These are phyloP conservation scores for Eupithecia pulchellata DNA, from an alignment of 2,888 invertebrate genomes.

Conservation along the genomic window DNA sequence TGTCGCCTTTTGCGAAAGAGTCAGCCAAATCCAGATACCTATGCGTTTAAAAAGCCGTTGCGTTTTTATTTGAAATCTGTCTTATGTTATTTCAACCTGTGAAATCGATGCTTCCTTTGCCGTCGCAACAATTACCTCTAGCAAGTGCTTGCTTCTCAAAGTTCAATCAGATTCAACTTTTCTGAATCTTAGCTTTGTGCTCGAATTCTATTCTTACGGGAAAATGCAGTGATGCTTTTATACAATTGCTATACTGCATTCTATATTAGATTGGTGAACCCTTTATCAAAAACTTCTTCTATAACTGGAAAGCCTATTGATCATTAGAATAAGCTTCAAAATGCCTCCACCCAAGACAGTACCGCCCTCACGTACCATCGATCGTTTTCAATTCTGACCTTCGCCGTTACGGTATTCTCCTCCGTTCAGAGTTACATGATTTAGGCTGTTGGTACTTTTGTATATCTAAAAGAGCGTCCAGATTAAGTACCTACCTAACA, in stretches of 20 bases:
- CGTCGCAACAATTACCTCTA: not conserved
- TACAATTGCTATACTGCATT: not conserved
- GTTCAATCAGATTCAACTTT: not conserved
- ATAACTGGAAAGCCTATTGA: not conserved
- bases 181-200: not conserved
- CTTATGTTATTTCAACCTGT: not conserved
- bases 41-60: not conserved
- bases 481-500: too few relatives aligned
- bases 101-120: not conserved
- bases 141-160: not conserved
- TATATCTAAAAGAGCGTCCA: too few relatives aligned
- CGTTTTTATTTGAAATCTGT: not conserved
- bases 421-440: conserved; percentile 11
- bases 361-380: conserved; percentile 11
- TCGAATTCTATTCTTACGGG: not conserved
- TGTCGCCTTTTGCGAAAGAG: conserved; percentile 1
- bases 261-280: not conserved
- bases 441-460: not conserved
- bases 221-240: not conserved
- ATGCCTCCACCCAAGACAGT: not conserved
- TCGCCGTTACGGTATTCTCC: conserved; percentile 3
- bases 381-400: conserved; percentile 18
- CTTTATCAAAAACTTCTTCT: not conserved
- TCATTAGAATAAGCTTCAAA: conserved; percentile 1
- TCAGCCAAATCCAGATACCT: not conserved